These are phyloP conservation scores for Pararge aegeria DNA, from an alignment of 1,140 invertebrate genomes.

Conservation along the genomic window DNA sequence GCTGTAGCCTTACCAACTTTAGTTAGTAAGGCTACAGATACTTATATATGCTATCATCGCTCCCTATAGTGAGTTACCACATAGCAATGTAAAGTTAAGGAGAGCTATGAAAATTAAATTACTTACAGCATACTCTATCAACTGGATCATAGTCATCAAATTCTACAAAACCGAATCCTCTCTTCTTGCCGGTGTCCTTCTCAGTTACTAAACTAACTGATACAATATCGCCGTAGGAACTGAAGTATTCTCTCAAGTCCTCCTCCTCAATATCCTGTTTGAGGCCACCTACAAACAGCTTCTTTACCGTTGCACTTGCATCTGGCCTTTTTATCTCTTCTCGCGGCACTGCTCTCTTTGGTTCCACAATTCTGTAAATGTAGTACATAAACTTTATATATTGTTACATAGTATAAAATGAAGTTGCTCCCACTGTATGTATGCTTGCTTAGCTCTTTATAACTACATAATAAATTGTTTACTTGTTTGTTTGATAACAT, in stretches of 20 bases:
- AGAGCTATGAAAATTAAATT: too few relatives aligned
- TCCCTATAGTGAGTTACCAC: too few relatives aligned
- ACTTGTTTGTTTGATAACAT: too few relatives aligned
- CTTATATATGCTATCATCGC: too few relatives aligned
- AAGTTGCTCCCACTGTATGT: neutral
- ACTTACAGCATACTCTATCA: conserved; percentile 94
- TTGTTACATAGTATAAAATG: neutral
- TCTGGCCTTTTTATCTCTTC: conserved; percentile 94
- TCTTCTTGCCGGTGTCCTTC: conserved; percentile 94
- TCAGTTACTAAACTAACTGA: conserved; percentile 93
- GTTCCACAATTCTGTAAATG: conserved; percentile 90
- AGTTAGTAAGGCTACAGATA: too few relatives aligned
- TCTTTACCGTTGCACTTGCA: conserved; percentile 96
- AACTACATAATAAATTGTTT: too few relatives aligned
- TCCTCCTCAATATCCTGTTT: conserved; percentile 94
- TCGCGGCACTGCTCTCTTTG: conserved; percentile 97
- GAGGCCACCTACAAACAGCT: conserved; percentile 95
- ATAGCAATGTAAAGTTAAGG: too few relatives aligned
- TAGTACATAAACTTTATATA: conserved; percentile 14
- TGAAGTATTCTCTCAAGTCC: conserved; percentile 91
- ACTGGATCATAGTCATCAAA: conserved; percentile 98
- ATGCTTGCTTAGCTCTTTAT: too few relatives aligned
- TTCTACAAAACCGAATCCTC: conserved; percentile 97
- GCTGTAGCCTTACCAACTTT: too few relatives aligned
- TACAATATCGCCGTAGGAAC: conserved; percentile 89